A percentile compares a stretch with the other conserved stretches of the same genome.
These are phyloP conservation scores for Penaeus monodon DNA, from an alignment of 2,888 invertebrate species.

Conservation along the genomic window DNA sequence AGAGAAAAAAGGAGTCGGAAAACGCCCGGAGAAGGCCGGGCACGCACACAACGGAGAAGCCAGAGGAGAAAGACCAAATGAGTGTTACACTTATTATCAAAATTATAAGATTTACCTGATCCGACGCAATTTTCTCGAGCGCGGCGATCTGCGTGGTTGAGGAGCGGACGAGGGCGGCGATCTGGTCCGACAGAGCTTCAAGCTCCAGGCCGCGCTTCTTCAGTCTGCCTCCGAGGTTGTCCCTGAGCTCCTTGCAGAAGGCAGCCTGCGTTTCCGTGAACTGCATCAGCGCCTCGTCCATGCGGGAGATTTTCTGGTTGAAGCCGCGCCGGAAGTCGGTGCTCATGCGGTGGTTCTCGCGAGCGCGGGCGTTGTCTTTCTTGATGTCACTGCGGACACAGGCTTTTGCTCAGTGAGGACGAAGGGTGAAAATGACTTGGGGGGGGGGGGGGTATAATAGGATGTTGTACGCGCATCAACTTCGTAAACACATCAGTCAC, in stretches of 20 bases:
- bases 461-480: too few relatives aligned
- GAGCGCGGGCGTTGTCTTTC: conserved; percentile 39
- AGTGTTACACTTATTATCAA: too few relatives aligned
- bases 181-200: conserved; percentile 66
- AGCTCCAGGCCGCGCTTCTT: conserved; percentile 66
- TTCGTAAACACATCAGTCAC: background rate
- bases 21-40: too few relatives aligned
- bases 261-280: conserved; percentile 64
- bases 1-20: too few relatives aligned
- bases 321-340: conserved; percentile 62
- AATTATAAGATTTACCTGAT: conserved; percentile 55
- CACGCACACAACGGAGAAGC: too few relatives aligned
- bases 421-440: background rate
- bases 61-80: too few relatives aligned
- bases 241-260: conserved; percentile 64
- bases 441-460: too few relatives aligned
- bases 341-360: conserved; percentile 59
- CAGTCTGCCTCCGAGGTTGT: conserved; percentile 65
- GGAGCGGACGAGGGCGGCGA: conserved; percentile 66
- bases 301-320: conserved; percentile 63
- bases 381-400: background rate
- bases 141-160: conserved; percentile 65
- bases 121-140: conserved; percentile 64
- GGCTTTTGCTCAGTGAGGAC: background rate
- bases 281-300: conserved; percentile 64